A percentile compares a stretch with the other conserved stretches of the same genome.
phyloP scores from a whole-genome alignment of 2,113 vertebrate species.

The Nycticebus coucang region DNA sequence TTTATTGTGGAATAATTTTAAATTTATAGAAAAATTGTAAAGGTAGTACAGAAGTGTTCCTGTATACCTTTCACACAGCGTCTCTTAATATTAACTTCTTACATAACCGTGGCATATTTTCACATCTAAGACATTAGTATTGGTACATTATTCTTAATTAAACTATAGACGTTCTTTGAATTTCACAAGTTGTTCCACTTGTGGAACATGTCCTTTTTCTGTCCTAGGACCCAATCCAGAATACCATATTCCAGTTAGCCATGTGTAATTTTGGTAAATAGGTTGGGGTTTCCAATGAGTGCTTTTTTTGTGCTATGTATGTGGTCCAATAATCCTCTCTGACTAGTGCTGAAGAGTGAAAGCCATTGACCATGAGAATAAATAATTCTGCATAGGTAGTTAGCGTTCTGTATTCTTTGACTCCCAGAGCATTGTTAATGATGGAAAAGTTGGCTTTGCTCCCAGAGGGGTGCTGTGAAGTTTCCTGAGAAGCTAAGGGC shows the following conservation, averaged over 20 bases:
- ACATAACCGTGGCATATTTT: neutral
- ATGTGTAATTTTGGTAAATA: slow-evolving; percentile 27
- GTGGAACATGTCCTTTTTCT: neutral
- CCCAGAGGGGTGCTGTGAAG: neutral
- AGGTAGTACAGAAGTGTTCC: neutral
- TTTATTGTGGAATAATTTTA: slow-evolving; percentile 1
- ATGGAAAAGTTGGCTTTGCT: slow-evolving; percentile 32
- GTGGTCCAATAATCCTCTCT: neutral
- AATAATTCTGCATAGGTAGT: neutral
- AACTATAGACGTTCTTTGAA: slow-evolving; percentile 13
- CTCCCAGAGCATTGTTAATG: slow-evolving; percentile 21
- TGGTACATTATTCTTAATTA: neutral
- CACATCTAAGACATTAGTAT: slow-evolving; percentile 41
- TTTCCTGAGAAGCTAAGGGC: slow-evolving; percentile 56
- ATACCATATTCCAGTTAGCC: slow-evolving; percentile 39
- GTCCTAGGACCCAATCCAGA: neutral
- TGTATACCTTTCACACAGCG: neutral
- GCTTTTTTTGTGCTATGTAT: slow-evolving; percentile 18
- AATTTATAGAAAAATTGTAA: slow-evolving; percentile 31
- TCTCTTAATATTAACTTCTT: slow-evolving; percentile 35
- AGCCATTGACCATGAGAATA: slow-evolving; percentile 45
- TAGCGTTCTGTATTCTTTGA: slow-evolving; percentile 24
- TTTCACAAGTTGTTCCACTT: slow-evolving; percentile 43
- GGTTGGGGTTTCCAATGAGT: neutral
- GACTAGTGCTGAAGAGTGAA: slow-evolving; percentile 23